Conservation (phyloP, 2,797 vertebrate genomes). For the Amniataba percoides region DNA sequence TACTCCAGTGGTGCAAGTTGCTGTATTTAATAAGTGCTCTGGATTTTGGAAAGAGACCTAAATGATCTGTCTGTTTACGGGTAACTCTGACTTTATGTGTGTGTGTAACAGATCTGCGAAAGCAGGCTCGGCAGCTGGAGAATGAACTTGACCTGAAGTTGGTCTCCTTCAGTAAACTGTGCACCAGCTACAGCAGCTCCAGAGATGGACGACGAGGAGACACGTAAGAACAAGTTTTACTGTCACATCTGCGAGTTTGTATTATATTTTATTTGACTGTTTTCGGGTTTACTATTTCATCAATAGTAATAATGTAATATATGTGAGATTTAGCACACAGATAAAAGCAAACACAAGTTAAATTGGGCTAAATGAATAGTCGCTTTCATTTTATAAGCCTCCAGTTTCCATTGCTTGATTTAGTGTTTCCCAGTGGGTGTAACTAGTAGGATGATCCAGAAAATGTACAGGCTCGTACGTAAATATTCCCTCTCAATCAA, state of each 20-base stretch:
- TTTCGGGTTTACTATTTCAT: neutral
- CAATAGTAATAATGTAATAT: neutral
- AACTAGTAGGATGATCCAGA: too few relatives aligned
- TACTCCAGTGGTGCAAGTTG: neutral
- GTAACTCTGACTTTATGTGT: neutral
- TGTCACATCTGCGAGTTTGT: neutral
- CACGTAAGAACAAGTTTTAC: slow-evolving; percentile 81
- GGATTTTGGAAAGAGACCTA: neutral
- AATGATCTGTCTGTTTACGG: neutral
- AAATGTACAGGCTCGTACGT: too few relatives aligned
- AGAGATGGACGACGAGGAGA: slow-evolving; percentile 93
- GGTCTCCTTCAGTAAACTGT: slow-evolving; percentile 99
- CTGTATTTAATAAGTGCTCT: neutral
- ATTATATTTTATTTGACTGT: too few relatives aligned
- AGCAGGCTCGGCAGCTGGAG: slow-evolving; percentile 97
- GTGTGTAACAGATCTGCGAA: slow-evolving; percentile 90
- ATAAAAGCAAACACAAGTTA: neutral
- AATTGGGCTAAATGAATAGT: too few relatives aligned
- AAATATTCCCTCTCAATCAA: too few relatives aligned
- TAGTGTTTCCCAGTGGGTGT: too few relatives aligned
- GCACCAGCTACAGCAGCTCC: slow-evolving; percentile 92
- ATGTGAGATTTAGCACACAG: neutral
- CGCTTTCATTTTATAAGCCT: too few relatives aligned
- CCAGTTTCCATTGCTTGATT: too few relatives aligned
- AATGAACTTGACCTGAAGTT: slow-evolving; percentile 98